Evolutionary conservation across 2,797 vertebrate genomes (phyloP).

Genomic region (Muscicapa striata): DNA sequence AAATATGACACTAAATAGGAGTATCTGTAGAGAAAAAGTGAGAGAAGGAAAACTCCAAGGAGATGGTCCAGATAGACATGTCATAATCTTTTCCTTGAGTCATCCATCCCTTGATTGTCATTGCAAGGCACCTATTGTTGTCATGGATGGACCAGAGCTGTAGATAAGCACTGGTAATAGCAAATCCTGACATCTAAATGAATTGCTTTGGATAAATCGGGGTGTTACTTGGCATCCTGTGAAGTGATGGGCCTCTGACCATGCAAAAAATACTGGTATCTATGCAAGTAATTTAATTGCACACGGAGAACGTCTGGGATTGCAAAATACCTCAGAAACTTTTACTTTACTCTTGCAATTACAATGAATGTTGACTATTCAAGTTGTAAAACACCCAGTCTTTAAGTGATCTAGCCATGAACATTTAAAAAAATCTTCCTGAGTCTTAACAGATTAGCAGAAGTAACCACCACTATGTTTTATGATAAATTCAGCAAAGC

Average conservation of each 20-base stretch:
- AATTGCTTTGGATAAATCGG: not conserved
- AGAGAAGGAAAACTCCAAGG: not conserved
- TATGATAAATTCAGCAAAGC: not conserved
- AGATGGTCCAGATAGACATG: not conserved
- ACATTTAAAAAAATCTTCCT: not conserved
- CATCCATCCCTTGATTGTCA: not conserved
- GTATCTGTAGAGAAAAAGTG: not conserved
- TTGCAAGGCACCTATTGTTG: not conserved
- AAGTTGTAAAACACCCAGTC: not conserved
- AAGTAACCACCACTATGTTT: not conserved
- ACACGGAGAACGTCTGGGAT: not conserved
- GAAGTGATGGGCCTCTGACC: not conserved
- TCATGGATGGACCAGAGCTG: not conserved
- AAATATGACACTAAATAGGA: not conserved
- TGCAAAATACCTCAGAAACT: not conserved
- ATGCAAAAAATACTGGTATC: accelerated
- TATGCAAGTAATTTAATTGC: not conserved
- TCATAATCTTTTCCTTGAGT: not conserved
- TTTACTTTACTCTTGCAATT: not conserved
- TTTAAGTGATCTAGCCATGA: not conserved
- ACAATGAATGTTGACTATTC: not conserved
- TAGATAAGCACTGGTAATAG: not conserved
- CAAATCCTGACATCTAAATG: not conserved
- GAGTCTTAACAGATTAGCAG: not conserved
- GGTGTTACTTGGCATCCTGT: not conserved